Evolutionary conservation across 2,113 vertebrate genomes (phyloP), one percentile per base, ranked within the genome.

Genomic region (Gila orcuttii): DNA sequence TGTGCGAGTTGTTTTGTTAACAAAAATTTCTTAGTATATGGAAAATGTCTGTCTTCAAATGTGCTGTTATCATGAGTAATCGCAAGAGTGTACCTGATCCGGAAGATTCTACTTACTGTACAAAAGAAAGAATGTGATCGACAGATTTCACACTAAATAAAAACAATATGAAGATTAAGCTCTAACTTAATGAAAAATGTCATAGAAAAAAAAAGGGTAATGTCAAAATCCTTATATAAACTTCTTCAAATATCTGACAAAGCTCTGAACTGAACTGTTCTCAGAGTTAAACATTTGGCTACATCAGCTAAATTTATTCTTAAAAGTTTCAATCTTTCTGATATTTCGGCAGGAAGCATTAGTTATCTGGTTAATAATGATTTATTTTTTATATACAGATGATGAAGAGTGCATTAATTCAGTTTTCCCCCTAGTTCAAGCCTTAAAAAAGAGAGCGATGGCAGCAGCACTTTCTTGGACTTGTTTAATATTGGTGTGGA

Each of bases 401-500:
- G 39, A 71, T n/a, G 68, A 42, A 36, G 33, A 39, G 7, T 73
- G 71, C 21, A 11, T 64, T 28, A 3, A 62, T 62, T 15, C 21
- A 15, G 1, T 69, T 31, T 76, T 25, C 13, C 39, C 6, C 3
- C 47, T 45, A 82, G 19, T 55, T 83, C 64, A 69, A 6, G 7
- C 21, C 28, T 76, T 77, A 28, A 55, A 77, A 17, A 19, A 76
- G 25, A 82, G 25, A 13, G 57, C 9, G 5, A 86, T 86, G 87
- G 28, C 68, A 12, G 36, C 36, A 55, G 64, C 28, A 57, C n/a
- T 23, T 7, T 69, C 71, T 33, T 89, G 19, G 59, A 74, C 59
- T 25, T 64, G 31, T 11, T 39, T 86, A 2, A 6, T 85, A 19
- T 39, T 84, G 12, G 42, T 74, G 19, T 88, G 88, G 77, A 66